Percentiles rank a stretch among this genome's conserved stretches.
Evolutionary conservation across 2,797 vertebrate genomes (phyloP).

Genomic region (Neomorphus geoffroyi): DNA sequence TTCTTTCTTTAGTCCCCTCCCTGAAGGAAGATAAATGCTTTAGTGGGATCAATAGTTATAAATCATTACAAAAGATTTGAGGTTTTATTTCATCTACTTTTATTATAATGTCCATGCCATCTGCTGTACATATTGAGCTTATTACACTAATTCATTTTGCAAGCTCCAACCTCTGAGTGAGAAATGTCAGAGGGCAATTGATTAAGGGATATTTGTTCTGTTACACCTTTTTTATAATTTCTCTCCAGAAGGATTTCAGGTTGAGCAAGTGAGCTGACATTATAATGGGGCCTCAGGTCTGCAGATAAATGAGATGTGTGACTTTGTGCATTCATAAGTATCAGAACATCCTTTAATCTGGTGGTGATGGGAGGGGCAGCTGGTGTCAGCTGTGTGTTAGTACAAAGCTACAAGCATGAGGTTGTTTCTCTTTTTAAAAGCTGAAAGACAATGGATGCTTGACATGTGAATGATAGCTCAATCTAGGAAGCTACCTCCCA

Average conservation of each 20-base stretch:
- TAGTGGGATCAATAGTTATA: conserved; percentile 41
- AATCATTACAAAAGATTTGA: conserved; percentile 39
- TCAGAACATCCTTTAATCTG: conserved; percentile 23
- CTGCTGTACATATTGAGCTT: conserved; percentile 48
- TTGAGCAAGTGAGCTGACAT: conserved; percentile 22
- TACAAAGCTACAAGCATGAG: not conserved
- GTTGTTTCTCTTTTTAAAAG: conserved; percentile 45
- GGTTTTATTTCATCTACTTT: conserved; percentile 55
- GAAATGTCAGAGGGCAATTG: conserved; percentile 60
- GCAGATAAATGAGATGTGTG: conserved; percentile 11
- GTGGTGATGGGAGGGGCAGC: not conserved
- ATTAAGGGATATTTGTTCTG: conserved; percentile 31
- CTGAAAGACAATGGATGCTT: not conserved
- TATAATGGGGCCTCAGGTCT: conserved; percentile 29
- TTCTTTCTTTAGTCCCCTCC: not conserved
- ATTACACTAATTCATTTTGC: conserved; percentile 54
- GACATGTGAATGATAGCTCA: not conserved
- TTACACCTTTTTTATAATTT: conserved; percentile 42
- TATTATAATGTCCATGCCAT: conserved; percentile 37
- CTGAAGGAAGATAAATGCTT: conserved; percentile 38
- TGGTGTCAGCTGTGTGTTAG: conserved; percentile 2
- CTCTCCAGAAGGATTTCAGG: not conserved
- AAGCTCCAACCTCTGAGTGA: not conserved
- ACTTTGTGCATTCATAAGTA: conserved; percentile 64
- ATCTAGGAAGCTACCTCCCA: not conserved